These are phyloP conservation scores for Halisarca cf. caerulea DNA, from an alignment of 37 sponge, comb jelly and placozoan species.

Conservation along the genomic window DNA sequence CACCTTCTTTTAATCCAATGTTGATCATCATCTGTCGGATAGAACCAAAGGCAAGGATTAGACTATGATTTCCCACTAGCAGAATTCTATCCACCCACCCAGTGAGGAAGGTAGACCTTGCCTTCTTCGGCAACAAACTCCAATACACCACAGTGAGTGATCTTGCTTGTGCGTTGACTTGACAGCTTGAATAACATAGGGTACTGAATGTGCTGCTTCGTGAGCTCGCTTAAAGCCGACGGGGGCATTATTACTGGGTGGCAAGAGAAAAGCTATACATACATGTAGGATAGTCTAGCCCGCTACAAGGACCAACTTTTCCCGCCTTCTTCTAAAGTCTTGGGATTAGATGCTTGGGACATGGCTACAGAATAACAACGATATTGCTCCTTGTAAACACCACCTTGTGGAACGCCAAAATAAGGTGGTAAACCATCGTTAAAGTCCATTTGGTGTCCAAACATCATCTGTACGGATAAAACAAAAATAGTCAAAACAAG, in stretches of 20 bases:
- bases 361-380: constrained; percentile 73
- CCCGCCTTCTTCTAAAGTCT: constrained; percentile 85
- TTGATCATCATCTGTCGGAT: constrained; percentile 81
- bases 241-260: constrained; percentile 93
- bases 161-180: constrained; percentile 19
- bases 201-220: constrained; percentile 80
- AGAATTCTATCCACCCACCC: constrained; percentile 53
- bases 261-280: background rate
- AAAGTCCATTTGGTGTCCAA: constrained; percentile 24
- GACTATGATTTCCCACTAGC: background rate
- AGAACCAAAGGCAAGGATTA: background rate
- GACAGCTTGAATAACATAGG: constrained; percentile 96
- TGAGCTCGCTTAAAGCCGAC: constrained; percentile 90
- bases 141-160: constrained; percentile 93
- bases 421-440: constrained; percentile 5
- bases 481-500: background rate
- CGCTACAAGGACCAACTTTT: constrained; percentile 53
- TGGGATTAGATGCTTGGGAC: constrained; percentile 56
- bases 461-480: background rate
- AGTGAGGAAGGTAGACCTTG: constrained; percentile 88
- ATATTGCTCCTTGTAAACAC: constrained; percentile 56
- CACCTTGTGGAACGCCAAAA: constrained; percentile 27
- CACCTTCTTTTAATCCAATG: constrained; percentile 73
- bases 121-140: constrained; percentile 99
- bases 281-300: background rate